Evolutionary conservation across 1,140 invertebrate species (phyloP).

Genomic region (Rhopalosiphum padi): DNA sequence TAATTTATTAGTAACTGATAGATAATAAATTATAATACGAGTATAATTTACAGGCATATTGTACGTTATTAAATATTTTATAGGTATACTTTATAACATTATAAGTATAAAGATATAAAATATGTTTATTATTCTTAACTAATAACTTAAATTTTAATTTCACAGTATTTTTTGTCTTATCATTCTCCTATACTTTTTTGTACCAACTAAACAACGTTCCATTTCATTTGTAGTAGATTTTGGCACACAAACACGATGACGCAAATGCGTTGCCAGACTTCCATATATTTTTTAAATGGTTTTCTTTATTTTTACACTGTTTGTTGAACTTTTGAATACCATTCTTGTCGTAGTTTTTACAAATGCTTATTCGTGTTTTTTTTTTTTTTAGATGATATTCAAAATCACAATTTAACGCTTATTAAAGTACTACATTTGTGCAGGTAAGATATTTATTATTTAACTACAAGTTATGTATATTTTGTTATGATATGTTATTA

Average conservation of each 20-base stretch:
- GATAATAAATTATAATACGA: background rate
- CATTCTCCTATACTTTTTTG: background rate
- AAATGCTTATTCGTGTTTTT: background rate
- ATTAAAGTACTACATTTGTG: conserved; percentile 4
- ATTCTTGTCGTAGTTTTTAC: conserved; percentile 5
- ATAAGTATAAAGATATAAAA: background rate
- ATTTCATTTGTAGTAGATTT: conserved; percentile 53
- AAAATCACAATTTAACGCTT: background rate
- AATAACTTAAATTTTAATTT: background rate
- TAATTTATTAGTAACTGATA: background rate
- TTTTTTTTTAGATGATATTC: conserved; percentile 22
- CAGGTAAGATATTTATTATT: conserved; percentile 29
- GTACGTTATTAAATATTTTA: background rate
- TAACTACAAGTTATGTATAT: background rate
- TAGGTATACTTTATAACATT: background rate
- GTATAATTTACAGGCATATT: background rate
- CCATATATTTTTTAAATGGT: conserved; percentile 36
- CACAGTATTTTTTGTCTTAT: background rate
- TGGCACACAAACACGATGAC: conserved; percentile 51
- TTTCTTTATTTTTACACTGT: conserved; percentile 52
- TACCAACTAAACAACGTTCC: conserved; percentile 9
- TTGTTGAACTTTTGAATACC: conserved; percentile 47
- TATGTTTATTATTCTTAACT: background rate
- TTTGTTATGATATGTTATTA: background rate
- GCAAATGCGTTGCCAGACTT: conserved; percentile 41